Evolutionary conservation across 64 coral and sea anemone genomes (phyloP), one percentile per base, ranked within the genome.

Genomic region (Orbicella faveolata): DNA sequence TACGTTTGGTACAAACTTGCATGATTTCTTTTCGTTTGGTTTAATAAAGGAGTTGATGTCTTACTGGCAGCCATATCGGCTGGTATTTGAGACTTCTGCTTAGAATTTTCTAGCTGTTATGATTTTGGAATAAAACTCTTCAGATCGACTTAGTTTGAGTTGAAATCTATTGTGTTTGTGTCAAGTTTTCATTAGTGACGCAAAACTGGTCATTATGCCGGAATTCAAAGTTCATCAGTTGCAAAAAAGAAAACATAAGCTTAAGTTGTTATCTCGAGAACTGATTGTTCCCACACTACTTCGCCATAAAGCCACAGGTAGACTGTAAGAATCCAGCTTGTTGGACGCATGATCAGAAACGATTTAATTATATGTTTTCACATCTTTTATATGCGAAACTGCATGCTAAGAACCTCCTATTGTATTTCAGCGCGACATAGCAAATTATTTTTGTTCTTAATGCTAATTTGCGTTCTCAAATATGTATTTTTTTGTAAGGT

Each of bases 381-480:
- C 5, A 41, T 79, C 77, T 79, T 79, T 79, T 57, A 79, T 78
- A 48, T 18, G 7, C 14, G 20, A 78, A 48, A 52, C 75, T 18
- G 51, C 75, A 78, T 70, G 65, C 20, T 52, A 34, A 82, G 79
- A 61, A 18, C 15, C 18, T 65, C 63, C 23, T 11, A 61, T 82
- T 36, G 53, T 82, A 15, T 26, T 51, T n/a, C 0, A 11, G 21
- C 39, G 64, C 39, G 23, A 39, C 64, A 6, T 18, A 85, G 30
- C 36, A 52, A n/a, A 25, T 70, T 64, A 64, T 52, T 73, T 85
- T 73, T 85, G 82, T 85, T 85, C 64, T 51, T 26, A 72, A 85
- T 85, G 63, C 65, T 72, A 85, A 70, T 85, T 85, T 73, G 23
- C 25, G 68, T 73, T 85, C 82, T 85, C 37, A 65, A 73, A 85